These are phyloP conservation scores for Drosophila merina DNA, from an alignment of 2,888 invertebrate species.

Conservation along the genomic window DNA sequence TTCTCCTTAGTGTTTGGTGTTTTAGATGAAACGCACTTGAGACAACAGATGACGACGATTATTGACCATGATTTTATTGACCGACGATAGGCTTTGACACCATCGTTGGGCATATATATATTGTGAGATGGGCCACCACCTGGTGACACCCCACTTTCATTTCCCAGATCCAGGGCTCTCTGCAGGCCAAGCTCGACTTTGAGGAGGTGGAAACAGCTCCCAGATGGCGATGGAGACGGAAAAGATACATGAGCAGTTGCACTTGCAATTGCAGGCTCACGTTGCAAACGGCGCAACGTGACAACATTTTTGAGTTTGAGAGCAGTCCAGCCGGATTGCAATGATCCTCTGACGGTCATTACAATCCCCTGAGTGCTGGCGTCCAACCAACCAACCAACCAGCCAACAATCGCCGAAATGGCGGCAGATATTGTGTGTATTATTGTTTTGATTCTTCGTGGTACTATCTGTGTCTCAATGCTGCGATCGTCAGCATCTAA, in stretches of 20 bases:
- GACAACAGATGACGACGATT: constrained; percentile 77
- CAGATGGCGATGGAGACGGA: constrained; percentile 25
- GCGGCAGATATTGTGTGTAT: constrained; percentile 28
- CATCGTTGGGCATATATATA: constrained; percentile 34
- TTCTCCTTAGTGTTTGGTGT: constrained; percentile 83
- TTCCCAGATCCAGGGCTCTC: constrained; percentile 46
- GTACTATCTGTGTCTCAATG: constrained; percentile 77
- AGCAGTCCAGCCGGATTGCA: constrained; percentile 17
- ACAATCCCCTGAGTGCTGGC: constrained; percentile 21
- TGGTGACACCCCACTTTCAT: constrained; percentile 46
- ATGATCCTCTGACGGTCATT: not conserved
- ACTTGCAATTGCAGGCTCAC: constrained; percentile 17
- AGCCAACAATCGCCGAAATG: constrained; percentile 11
- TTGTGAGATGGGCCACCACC: constrained; percentile 40
- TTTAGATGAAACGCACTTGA: constrained; percentile 83
- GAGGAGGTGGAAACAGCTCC: constrained; percentile 7
- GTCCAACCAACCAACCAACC: constrained; percentile 11
- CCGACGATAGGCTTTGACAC: constrained; percentile 19
- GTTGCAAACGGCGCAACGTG: constrained; percentile 24
- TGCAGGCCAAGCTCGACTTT: constrained; percentile 25
- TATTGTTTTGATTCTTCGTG: constrained; percentile 64
- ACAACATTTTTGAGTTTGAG: constrained; percentile 37
- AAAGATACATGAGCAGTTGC: constrained; percentile 4
- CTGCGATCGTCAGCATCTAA: constrained; percentile 69
- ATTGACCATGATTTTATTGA: constrained; percentile 68